These are phyloP conservation scores for Microplitis manilae DNA, from an alignment of 2,888 invertebrate species.

Conservation along the genomic window DNA sequence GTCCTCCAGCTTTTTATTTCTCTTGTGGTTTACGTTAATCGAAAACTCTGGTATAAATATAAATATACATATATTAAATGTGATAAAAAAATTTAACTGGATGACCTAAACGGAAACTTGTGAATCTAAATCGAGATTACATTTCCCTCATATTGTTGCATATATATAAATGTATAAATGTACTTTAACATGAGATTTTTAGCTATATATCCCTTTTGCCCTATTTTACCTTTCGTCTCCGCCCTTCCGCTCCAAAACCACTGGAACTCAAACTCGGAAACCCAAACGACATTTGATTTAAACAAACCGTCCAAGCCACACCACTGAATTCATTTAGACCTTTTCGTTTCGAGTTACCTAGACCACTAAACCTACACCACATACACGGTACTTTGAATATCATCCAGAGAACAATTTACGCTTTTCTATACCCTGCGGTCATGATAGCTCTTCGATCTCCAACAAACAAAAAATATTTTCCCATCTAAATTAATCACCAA, in stretches of 20 bases:
- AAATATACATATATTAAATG: not conserved
- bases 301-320: conserved; percentile 34
- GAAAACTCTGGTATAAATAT: not conserved
- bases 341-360: not conserved
- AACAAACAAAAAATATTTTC: not conserved
- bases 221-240: not conserved
- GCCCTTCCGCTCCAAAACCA: conserved; percentile 11
- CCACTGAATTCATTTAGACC: conserved; percentile 25
- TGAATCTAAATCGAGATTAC: conserved; percentile 7
- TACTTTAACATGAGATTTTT: not conserved
- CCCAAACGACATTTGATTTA: conserved; percentile 42
- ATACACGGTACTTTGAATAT: conserved; percentile 21
- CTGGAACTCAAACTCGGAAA: not conserved
- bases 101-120: not conserved
- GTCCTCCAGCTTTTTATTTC: conserved; percentile 31
- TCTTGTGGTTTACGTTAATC: not conserved
- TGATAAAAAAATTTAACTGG: not conserved
- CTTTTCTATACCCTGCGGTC: conserved; percentile 20
- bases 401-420: conserved; percentile 17
- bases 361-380: conserved; percentile 4
- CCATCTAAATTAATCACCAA: not conserved
- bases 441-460: conserved; percentile 19
- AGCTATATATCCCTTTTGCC: not conserved
- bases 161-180: not conserved
- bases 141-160: conserved; percentile 7